Evolutionary conservation across 2,888 invertebrate species (phyloP), one percentile per base, ranked within the genome.

Genomic region (Vanessa cardui): DNA sequence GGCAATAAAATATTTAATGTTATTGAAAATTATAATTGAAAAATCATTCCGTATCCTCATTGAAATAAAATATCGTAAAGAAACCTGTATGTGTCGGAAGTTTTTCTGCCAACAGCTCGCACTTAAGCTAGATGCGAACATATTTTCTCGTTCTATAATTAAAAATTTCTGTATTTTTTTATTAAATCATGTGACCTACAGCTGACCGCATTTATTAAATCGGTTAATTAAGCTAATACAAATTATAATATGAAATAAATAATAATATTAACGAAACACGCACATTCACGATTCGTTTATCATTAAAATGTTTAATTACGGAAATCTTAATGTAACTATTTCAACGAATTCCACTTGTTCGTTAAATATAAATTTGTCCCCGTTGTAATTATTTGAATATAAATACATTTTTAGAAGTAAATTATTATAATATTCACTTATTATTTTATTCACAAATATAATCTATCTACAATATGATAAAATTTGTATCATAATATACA

Each of bases 261-360:
- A 54, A 8, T 54, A 54, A 56, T 56, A 12, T n/a, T 6, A 56
- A 56, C 18, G 54, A 1, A n/a, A 33, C 54, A 56, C 54, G 54
- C 54, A 56, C 31, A 56, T 56, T 31, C 5, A 56, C 54, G n/a
- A 56, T 56, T 56, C 21, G 33, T 56, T 56, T 56, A 56, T 56
- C 54, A 56, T 56, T 33, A 54, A 31, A 31, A 56, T 9, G n/a
- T 8, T n/a, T 56, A 56, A 56, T 56, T 56, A 56, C 21, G 54
- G 31, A n/a, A 33, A 31, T 33, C 54, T 56, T n/a, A 56, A 31
- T 56, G 33, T 33, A 21, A 26, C 12, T 26, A 26, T 52, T 52
- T 56, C 54, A n/a, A 18, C 15, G 33, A 56, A 33, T n/a, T 33
- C 7, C 31, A 8, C 31, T 56, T 4, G 18, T 56, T 52, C 15